These are phyloP conservation scores for Mesorhabditis sp. DNA, from an alignment of 2,888 invertebrate species.

Conservation along the genomic window DNA sequence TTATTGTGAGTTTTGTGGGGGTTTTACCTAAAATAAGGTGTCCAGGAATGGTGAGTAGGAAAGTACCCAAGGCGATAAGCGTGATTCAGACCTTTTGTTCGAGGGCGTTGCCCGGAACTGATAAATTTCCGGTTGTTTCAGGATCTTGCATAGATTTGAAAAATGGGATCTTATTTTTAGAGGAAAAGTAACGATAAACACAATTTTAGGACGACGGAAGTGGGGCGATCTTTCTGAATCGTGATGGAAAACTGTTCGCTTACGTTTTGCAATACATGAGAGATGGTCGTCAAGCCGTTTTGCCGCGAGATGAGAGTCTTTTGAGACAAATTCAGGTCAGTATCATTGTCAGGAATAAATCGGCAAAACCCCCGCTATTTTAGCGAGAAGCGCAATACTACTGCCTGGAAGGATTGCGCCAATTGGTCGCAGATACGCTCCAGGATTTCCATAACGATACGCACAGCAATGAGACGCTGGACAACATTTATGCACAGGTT, in stretches of 20 bases:
- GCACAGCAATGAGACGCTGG: constrained; percentile 7
- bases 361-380: constrained; percentile 12
- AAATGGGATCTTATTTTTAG: neutral
- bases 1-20: constrained; percentile 20
- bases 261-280: constrained; percentile 33
- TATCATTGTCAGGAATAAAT: constrained; percentile 7
- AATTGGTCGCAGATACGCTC: constrained; percentile 15
- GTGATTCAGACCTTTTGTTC: no score
- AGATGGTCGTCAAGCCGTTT: constrained; percentile 31
- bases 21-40: neutral
- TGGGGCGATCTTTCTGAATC: constrained; percentile 35
- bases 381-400: constrained; percentile 36
- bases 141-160: no score
- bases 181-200: neutral
- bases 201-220: constrained; percentile 29
- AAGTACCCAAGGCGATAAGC: neutral
- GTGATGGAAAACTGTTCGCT: constrained; percentile 33
- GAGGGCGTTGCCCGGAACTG: no score
- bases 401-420: constrained; percentile 25
- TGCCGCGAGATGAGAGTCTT: constrained; percentile 25
- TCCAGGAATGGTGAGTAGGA: neutral
- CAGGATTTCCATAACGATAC: constrained; percentile 17
- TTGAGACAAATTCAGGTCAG: constrained; percentile 26
- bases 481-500: neutral
- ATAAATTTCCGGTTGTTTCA: no score